Evolutionary conservation across 2,113 vertebrate genomes (phyloP).

Genomic region (Lamprologus ornatipinnis): DNA sequence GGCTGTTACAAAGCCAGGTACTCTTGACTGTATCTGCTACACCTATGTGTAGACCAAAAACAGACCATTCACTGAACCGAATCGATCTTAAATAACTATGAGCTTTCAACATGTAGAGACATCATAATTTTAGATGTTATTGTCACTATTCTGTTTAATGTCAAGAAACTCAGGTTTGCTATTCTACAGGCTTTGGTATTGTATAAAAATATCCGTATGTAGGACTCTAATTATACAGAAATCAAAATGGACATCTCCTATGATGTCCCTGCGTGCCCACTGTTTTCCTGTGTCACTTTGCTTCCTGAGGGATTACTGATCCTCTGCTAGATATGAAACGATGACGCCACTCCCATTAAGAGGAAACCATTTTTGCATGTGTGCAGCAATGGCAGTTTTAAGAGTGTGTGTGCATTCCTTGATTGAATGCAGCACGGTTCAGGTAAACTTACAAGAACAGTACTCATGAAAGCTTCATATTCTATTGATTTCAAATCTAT

Average conservation of each 20-base stretch:
- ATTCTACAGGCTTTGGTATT: neutral
- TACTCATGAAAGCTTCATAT: neutral
- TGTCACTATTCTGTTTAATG: neutral
- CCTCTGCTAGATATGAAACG: constrained; percentile 26
- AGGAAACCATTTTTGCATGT: constrained; percentile 1
- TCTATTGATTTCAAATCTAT: neutral
- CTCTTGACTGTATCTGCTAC: neutral
- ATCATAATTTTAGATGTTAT: neutral
- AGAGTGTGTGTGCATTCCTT: neutral
- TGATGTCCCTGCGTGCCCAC: neutral
- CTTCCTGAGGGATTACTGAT: constrained; percentile 30
- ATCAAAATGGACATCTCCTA: neutral
- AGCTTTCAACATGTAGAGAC: neutral
- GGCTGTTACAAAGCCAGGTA: neutral
- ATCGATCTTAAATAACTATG: neutral
- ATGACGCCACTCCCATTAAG: neutral
- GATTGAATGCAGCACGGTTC: neutral
- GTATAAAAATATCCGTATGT: neutral
- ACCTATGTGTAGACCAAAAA: neutral
- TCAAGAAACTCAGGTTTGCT: neutral
- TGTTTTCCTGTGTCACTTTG: neutral
- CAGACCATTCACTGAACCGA: neutral
- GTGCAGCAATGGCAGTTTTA: neutral
- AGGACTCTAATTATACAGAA: neutral
- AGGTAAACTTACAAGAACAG: neutral